Evolutionary conservation across 64 coral and sea anemone species (phyloP).

Genomic region (Actinia equina): DNA sequence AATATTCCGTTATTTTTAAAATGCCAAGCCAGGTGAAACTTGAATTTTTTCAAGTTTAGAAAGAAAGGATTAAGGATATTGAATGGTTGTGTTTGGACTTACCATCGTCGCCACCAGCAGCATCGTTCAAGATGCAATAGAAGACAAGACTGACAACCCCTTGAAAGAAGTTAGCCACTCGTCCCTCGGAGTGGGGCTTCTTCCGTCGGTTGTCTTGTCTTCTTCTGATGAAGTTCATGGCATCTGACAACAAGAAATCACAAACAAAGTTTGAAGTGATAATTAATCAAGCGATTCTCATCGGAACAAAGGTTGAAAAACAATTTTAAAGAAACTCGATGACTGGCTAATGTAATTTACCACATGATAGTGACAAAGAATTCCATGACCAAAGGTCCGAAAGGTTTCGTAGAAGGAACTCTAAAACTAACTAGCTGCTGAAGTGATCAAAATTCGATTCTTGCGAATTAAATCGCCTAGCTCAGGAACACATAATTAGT

Average conservation of each 20-base stretch:
- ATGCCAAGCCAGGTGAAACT: background rate
- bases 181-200: background rate
- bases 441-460: too few species aligned
- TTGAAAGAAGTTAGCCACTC: background rate
- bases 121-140: background rate
- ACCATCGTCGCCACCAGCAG: background rate
- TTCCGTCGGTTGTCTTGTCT: conserved; percentile 2
- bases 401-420: too few species aligned
- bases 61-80: too few species aligned
- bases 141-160: background rate
- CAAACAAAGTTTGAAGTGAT: background rate
- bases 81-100: background rate
- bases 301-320: too few species aligned
- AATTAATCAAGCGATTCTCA: background rate
- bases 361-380: too few species aligned
- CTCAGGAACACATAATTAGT: too few species aligned
- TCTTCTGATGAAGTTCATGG: background rate
- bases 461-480: too few species aligned
- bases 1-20: too few species aligned
- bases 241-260: background rate
- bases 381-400: too few species aligned
- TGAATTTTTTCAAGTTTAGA: background rate
- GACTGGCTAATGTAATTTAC: too few species aligned
- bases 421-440: too few species aligned
- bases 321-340: too few species aligned